Evolutionary conservation across 2,888 invertebrate genomes (phyloP).

Genomic region (Andrena flavipes): DNA sequence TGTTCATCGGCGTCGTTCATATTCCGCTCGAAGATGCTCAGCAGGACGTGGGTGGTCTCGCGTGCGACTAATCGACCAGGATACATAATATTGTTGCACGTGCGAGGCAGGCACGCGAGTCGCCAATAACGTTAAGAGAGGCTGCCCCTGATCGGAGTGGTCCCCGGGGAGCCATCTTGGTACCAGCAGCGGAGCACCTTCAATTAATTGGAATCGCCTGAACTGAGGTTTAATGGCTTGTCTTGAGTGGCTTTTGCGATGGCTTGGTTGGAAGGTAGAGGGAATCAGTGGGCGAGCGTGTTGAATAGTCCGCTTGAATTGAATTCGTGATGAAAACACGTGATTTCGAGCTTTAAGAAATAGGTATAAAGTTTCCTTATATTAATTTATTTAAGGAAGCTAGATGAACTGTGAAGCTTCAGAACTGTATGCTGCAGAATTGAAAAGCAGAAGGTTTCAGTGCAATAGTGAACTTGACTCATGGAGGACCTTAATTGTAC

Average conservation of each 20-base stretch:
- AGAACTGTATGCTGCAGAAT: too few relatives aligned
- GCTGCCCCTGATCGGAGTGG: background rate
- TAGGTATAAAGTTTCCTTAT: too few relatives aligned
- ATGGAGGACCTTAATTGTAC: too few relatives aligned
- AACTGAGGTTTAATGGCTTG: constrained; percentile 26
- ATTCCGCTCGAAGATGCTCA: background rate
- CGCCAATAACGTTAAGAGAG: constrained; percentile 31
- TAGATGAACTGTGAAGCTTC: too few relatives aligned
- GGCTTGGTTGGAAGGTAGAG: background rate
- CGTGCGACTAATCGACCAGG: constrained; percentile 24
- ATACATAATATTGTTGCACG: constrained; percentile 35
- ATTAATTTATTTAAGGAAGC: too few relatives aligned
- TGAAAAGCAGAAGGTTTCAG: too few relatives aligned
- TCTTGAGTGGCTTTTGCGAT: background rate
- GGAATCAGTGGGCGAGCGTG: background rate
- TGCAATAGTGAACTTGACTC: too few relatives aligned
- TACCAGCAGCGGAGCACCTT: constrained; percentile 2
- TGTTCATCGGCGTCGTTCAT: too few relatives aligned
- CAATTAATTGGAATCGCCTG: constrained; percentile 54
- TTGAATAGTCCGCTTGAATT: background rate
- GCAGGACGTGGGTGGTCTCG: background rate
- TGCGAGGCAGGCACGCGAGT: constrained; percentile 43
- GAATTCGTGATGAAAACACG: too few relatives aligned
- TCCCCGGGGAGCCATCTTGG: constrained; percentile 45
- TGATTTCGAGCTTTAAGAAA: too few relatives aligned